Base-by-base conservation (phyloP, 2,888 invertebrate genomes). In the Philereme transversata region DNA sequence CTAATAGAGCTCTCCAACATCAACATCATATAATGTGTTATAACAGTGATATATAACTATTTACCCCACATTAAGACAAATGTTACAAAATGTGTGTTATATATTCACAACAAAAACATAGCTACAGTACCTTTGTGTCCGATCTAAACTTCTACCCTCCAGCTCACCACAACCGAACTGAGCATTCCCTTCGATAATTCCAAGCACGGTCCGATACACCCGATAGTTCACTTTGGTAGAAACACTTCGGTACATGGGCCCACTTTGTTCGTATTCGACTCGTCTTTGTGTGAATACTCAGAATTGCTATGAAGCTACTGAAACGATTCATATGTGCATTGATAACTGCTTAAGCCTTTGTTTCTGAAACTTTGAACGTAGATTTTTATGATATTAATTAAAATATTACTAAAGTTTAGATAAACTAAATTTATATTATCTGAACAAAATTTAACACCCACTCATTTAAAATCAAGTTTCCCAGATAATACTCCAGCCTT, bases 261-360 rank as follows among this genome's bases (percentile, higher is more conserved):
- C 55, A 49, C 55, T 55, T 55, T 55, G 43, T 66, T 62, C 60
- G 56, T 62, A 63, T 63, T 65, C 51, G 55, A 35, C 22, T 57
- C 61, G 68, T 68, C 64, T 68, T 65, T 65, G 68, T 63, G 63
- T 45, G 57, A 56, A 41, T 49, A 48, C 51, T 58, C 57, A 49
- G 59, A 54, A 54, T 58, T 54, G 57, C 52, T 60, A 46, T 36
- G 33, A 33, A 50, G 57, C 54, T 40, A 61, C 50, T 64, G 44
- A 43, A 55, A 48, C 43, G 38, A 43, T 40, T 10, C 10, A 9
- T 35, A 4, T n/a, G 11, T 40, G 6, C 8, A 35, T 22, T 51
- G 5, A 11, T 45, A 45, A 45, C 6, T 6, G 10, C 4, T 0
- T 5, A 43, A 10, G 43, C 5, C 1, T 43, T 43, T 5, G 10